A percentile compares a stretch with the other conserved stretches of the same genome.
phyloP scores from a whole-genome alignment of 2,888 invertebrate species.

The Abrostola tripartita region DNA sequence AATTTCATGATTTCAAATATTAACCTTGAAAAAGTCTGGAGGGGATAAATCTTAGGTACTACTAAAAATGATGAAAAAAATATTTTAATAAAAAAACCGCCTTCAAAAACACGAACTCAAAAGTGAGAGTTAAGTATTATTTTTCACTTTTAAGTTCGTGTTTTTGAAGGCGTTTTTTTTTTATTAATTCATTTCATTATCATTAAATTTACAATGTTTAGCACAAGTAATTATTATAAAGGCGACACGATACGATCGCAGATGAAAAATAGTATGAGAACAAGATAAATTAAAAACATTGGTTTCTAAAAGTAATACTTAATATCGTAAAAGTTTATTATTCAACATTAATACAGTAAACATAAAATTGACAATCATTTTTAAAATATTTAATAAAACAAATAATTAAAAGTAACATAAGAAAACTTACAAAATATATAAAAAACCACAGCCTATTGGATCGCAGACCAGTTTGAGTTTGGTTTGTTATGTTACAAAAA shows the following conservation, averaged over 20 bases:
- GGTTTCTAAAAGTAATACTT: conserved; percentile 37
- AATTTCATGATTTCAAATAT: too few relatives aligned
- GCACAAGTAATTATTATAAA: neutral
- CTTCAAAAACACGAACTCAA: too few relatives aligned
- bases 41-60: too few relatives aligned
- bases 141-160: too few relatives aligned
- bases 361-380: conserved; percentile 66
- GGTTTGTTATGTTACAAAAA: conserved; percentile 60
- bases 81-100: too few relatives aligned
- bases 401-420: conserved; percentile 67
- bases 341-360: conserved; percentile 75
- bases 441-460: conserved; percentile 86
- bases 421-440: conserved; percentile 71
- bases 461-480: conserved; percentile 84
- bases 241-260: neutral
- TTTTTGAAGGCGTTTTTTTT: too few relatives aligned
- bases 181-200: too few relatives aligned
- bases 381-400: conserved; percentile 64
- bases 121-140: too few relatives aligned
- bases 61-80: too few relatives aligned
- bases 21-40: too few relatives aligned
- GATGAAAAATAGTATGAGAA: neutral
- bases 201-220: too few relatives aligned
- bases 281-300: conserved; percentile 8
- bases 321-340: conserved; percentile 70